phyloP scores from a whole-genome alignment of 2,888 invertebrate genomes.

The Chirona hameri region DNA sequence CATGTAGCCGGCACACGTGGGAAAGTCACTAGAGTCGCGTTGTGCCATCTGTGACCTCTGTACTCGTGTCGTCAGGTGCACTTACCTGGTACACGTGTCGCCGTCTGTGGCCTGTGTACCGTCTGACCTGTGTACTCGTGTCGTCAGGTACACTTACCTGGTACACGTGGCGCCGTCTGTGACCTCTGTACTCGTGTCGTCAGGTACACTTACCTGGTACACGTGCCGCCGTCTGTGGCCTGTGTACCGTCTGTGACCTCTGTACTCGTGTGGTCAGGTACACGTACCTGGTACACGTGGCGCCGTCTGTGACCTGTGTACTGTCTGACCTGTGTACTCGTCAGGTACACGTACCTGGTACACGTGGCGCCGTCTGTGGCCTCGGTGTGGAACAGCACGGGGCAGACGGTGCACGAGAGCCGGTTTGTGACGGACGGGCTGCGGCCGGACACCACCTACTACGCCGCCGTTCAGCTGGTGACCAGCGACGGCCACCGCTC shows the following conservation, averaged over 20 bases:
- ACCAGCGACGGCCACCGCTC: constrained; percentile 45
- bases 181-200: constrained; percentile 38
- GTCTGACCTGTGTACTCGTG: constrained; percentile 38
- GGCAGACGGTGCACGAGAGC: not conserved
- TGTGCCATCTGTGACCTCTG: too few relatives aligned
- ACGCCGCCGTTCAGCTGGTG: constrained; percentile 43
- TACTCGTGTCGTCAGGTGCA: constrained; percentile 42
- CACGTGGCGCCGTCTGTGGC: not conserved
- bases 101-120: too few relatives aligned
- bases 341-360: constrained; percentile 56
- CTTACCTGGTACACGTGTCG: not conserved
- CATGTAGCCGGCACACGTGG: too few relatives aligned
- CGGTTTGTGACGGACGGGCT: constrained; percentile 37
- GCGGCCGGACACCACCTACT: constrained; percentile 41
- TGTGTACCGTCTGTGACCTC: constrained; percentile 34
- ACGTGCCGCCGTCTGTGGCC: not conserved
- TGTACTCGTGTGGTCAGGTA: constrained; percentile 43
- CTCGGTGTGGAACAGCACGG: not conserved
- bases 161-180: not conserved
- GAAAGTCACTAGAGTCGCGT: too few relatives aligned
- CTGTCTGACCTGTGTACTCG: constrained; percentile 38
- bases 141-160: constrained; percentile 42
- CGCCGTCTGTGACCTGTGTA: not conserved
- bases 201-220: constrained; percentile 42
- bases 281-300: not conserved